Evolutionary conservation across 2,797 vertebrate genomes (phyloP).

Genomic region (Sphaeramia orbicularis): DNA sequence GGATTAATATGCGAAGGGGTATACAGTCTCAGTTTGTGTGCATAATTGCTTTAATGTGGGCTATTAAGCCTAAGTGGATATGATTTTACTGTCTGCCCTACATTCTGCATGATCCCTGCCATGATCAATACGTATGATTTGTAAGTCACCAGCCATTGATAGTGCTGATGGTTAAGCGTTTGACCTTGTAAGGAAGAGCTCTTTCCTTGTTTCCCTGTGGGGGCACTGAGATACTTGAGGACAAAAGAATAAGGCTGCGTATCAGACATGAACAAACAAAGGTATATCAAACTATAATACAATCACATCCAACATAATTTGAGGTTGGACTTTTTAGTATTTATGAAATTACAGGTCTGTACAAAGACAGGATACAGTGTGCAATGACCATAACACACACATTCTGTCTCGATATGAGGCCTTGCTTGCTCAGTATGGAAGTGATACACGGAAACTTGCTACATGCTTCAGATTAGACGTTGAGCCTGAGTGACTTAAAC

Average conservation of each 20-base stretch:
- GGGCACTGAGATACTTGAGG: conserved; percentile 64
- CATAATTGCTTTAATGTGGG: conserved; percentile 95
- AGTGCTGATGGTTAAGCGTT: conserved; percentile 85
- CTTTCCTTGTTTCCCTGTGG: conserved; percentile 86
- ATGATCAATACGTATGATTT: conserved; percentile 97
- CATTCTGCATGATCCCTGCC: conserved; percentile 88
- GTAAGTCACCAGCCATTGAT: conserved; percentile 90
- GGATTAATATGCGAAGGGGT: conserved; percentile 83
- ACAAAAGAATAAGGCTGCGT: too few relatives aligned
- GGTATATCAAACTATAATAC: too few relatives aligned
- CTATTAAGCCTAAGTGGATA: conserved; percentile 97
- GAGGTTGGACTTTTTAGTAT: too few relatives aligned
- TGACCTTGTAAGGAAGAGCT: conserved; percentile 89
- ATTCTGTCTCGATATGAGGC: conserved; percentile 48
- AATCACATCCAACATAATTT: too few relatives aligned
- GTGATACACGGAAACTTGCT: conserved; percentile 63
- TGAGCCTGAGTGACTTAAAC: conserved; percentile 78
- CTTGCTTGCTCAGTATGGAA: conserved; percentile 30
- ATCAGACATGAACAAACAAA: too few relatives aligned
- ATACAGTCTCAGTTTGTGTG: conserved; percentile 88
- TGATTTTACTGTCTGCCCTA: conserved; percentile 93
- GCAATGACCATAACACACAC: too few relatives aligned
- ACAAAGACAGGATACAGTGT: too few relatives aligned
- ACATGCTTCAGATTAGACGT: conserved; percentile 62
- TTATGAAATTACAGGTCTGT: too few relatives aligned